A percentile compares a stretch with the other conserved stretches of the same genome.
Conservation (phyloP, 2,113 vertebrate genomes). For the Pongo abelii region DNA sequence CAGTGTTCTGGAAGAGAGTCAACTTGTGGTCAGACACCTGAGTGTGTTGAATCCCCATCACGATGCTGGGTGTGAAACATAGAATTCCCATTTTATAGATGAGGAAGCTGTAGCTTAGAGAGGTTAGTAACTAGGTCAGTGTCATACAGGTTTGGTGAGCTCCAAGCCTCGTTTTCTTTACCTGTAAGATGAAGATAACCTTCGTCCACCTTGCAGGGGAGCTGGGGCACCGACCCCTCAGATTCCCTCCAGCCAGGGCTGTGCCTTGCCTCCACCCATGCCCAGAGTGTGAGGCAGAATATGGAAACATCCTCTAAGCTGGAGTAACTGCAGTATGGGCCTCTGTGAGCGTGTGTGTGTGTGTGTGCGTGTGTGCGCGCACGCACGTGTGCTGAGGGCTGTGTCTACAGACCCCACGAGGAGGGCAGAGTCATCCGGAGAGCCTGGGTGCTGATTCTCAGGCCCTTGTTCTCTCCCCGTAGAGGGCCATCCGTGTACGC, state of each 20-base stretch:
- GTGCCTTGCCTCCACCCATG: background rate
- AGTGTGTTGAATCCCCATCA: background rate
- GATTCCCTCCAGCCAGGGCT: background rate
- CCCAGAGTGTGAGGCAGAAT: background rate
- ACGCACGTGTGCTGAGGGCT: fast-evolving
- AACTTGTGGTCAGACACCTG: background rate
- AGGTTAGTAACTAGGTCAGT: background rate
- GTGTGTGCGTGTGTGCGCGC: fast-evolving
- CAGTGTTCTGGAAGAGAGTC: background rate
- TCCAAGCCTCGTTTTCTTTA: background rate
- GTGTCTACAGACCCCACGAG: background rate
- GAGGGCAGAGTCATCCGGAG: background rate
- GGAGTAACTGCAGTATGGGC: background rate
- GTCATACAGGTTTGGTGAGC: background rate
- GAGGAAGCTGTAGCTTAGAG: background rate
- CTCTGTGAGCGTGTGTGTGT: background rate
- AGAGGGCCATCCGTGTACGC: conserved; percentile 96
- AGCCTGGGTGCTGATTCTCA: too few relatives aligned
- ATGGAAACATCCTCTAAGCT: background rate
- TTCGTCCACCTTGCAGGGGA: background rate
- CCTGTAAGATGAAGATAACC: background rate
- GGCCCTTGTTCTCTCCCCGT: background rate
- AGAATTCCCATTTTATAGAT: background rate
- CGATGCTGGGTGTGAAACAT: fast-evolving
- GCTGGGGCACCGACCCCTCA: background rate